Evolutionary conservation across 1,140 invertebrate genomes (phyloP), one percentile per base, ranked within the genome.

Genomic region (Argopecten irradians): DNA sequence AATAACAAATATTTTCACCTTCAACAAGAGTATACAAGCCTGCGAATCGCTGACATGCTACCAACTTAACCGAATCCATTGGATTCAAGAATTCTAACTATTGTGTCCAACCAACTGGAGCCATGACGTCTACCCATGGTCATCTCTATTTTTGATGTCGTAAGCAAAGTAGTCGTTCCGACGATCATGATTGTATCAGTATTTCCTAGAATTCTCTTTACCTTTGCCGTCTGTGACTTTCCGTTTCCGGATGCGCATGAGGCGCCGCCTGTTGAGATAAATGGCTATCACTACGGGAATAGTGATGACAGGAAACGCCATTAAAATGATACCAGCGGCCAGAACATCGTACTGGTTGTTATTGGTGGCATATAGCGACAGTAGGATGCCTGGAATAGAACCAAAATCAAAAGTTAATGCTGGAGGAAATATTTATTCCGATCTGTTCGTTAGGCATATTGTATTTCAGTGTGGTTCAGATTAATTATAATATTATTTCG

Each of bases 291-390:
- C 71, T 22, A 90, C 82, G 16, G 90, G 85, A 33, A 92, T 87
- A 36, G 89, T 84, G 22, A 91, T 71, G 9, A 90, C 5, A 0
- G 92, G 92, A 9, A 92, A 84, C 0, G 55, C 39, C 11, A 89
- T 86, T 43, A 92, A 84, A 32, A 90, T 90, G 0, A 86, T 87
- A 13, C 92, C 92, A 35, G 86, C 92, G 0, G 89, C 87, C 1
- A 92, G 33, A 19, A 92, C 88, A 14, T 86, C 87, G 43, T 55
- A 82, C 87, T 92, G 90, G 8, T 89, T 85, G 39, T 90, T 91
- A 84, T 91, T 91, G 16, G 82, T 87, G 35, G 92, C 85, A 55
- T 91, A 92, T 34, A 92, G 43, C 19, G 91, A 87, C 71, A 92
- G 71, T 36, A 92, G 55, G 39, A 91, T 91, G 33, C 91, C 91